These are phyloP conservation scores for Ormia ochracea DNA, from an alignment of 2,888 invertebrate genomes.

Conservation along the genomic window DNA sequence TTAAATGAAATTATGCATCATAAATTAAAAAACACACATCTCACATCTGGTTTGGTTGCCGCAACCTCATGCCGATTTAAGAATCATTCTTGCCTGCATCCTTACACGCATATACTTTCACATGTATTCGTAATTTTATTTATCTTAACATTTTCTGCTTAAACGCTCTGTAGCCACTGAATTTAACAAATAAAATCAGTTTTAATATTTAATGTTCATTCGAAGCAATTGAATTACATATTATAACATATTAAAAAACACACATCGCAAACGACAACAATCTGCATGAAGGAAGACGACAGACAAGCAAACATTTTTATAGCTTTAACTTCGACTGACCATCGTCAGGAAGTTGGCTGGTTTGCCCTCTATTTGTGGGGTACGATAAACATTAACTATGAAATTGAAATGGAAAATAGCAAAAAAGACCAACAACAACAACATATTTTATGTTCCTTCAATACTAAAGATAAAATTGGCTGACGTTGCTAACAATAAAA, in stretches of 20 bases:
- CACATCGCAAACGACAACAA: constrained; percentile 62
- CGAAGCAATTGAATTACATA: constrained; percentile 27
- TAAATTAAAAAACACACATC: too few relatives aligned
- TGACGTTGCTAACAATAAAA: constrained; percentile 58
- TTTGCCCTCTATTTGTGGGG: not conserved
- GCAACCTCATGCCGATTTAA: not conserved
- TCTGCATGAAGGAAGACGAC: constrained; percentile 63
- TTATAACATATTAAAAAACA: not conserved
- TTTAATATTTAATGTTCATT: constrained; percentile 50
- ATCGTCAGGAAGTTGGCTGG: constrained; percentile 47
- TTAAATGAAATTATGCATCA: too few relatives aligned
- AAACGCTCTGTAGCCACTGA: constrained; percentile 65
- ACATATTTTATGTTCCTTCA: constrained; percentile 48
- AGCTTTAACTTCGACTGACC: constrained; percentile 73
- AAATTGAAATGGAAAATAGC: constrained; percentile 38
- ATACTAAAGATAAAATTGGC: constrained; percentile 58
- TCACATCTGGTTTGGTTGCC: too few relatives aligned
- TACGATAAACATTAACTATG: constrained; percentile 27
- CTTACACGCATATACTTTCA: not conserved
- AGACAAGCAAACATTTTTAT: constrained; percentile 67
- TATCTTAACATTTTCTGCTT: constrained; percentile 74
- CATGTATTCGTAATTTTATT: constrained; percentile 66
- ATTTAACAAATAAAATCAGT: constrained; percentile 61
- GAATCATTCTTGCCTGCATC: not conserved
- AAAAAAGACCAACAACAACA: constrained; percentile 55